Conservation (phyloP, 2,888 invertebrate species). For the Didymodactylos carnosus region DNA sequence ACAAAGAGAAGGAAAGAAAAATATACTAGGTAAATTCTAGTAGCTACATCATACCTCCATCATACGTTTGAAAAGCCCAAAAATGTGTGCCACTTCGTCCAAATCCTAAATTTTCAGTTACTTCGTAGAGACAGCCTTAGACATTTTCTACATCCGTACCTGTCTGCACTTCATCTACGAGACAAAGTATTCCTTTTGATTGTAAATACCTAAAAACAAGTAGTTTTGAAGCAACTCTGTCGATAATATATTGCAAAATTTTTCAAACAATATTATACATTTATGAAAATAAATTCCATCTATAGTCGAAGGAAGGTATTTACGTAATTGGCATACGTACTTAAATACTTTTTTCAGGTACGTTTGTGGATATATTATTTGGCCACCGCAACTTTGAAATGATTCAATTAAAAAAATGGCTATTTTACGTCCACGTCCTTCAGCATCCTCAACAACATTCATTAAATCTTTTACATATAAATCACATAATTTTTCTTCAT, state of each 20-base stretch:
- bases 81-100: conserved; percentile 79
- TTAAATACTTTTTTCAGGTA: conserved; percentile 64
- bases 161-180: conserved; percentile 94
- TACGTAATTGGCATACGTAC: conserved; percentile 37
- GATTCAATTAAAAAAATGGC: conserved; percentile 84
- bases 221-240: too few species aligned
- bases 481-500: conserved; percentile 44
- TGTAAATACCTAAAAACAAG: conserved; percentile 44
- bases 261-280: background rate
- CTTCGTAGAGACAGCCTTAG: too few species aligned
- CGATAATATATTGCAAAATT: too few species aligned
- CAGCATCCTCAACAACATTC: conserved; percentile 38
- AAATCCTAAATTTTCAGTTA: too few species aligned
- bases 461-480: conserved; percentile 68
- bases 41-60: conserved; percentile 30
- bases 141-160: too few species aligned
- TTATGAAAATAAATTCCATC: too few species aligned
- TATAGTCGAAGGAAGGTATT: too few species aligned
- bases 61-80: conserved; percentile 86
- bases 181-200: conserved; percentile 72
- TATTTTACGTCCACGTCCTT: conserved; percentile 46
- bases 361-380: conserved; percentile 69
- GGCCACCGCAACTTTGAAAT: conserved; percentile 87
- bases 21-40: too few species aligned
- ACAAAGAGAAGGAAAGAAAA: conserved; percentile 16